Conservation (phyloP, 2,113 vertebrate genomes). For the Vicugna pacos region DNA sequence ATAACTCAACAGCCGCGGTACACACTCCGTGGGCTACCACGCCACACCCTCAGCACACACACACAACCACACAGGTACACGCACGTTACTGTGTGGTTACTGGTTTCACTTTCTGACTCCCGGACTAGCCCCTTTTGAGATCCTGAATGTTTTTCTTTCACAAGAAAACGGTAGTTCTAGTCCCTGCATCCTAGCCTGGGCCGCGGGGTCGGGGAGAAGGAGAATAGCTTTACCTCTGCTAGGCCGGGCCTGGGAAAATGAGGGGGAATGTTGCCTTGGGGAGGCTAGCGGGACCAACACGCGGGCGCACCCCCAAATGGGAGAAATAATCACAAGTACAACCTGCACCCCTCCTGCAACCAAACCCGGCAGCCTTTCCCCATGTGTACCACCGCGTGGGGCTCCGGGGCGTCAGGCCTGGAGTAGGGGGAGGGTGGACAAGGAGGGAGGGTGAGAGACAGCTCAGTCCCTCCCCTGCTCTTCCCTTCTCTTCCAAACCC, state of each 20-base stretch:
- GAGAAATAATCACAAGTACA: not conserved
- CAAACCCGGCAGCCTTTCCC: not conserved
- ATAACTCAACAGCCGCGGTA: not conserved
- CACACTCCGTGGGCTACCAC: not conserved
- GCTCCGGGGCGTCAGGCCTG: not conserved
- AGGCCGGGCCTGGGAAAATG: not conserved
- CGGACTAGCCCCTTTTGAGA: not conserved
- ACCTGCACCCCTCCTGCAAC: not conserved
- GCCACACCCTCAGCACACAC: not conserved
- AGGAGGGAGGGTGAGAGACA: no score
- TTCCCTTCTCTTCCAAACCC: not conserved
- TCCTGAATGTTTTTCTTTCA: not conserved
- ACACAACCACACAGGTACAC: not conserved
- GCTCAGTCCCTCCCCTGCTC: not conserved
- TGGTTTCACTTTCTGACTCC: not conserved
- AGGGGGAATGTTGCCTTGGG: not conserved
- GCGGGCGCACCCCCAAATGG: not conserved
- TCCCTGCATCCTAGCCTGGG: not conserved
- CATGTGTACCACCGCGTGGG: fast-evolving
- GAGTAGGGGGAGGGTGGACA: not conserved
- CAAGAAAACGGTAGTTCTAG: not conserved
- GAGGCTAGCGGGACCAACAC: no score
- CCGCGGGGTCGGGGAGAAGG: not conserved
- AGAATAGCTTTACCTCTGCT: not conserved
- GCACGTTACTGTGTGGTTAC: not conserved